phyloP scores from a whole-genome alignment of 2,797 vertebrate species.

The Hydrolagus colliei region DNA sequence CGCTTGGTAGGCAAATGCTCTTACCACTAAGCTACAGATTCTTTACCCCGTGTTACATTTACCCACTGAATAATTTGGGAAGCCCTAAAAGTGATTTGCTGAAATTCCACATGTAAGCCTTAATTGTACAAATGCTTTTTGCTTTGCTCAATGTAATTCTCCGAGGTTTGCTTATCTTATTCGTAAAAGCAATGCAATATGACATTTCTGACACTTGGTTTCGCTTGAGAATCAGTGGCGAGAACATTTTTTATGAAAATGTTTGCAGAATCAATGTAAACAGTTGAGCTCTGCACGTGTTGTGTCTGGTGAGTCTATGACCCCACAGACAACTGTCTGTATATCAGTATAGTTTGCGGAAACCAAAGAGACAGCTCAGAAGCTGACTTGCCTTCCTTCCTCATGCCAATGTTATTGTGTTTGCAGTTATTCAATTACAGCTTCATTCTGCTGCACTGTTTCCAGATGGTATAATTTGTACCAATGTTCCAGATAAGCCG shows the following conservation, averaged over 20 bases:
- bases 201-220: not conserved
- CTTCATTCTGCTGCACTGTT: constrained; percentile 6
- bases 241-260: not conserved
- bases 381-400: not conserved
- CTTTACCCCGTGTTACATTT: not conserved
- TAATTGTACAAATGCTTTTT: not conserved
- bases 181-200: not conserved
- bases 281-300: not conserved
- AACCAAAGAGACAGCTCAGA: not conserved
- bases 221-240: not conserved
- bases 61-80: not conserved
- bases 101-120: not conserved
- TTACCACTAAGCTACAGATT: too few species aligned
- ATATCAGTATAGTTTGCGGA: not conserved
- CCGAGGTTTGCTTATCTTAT: not conserved
- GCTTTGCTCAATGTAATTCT: not conserved
- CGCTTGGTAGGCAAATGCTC: too few species aligned
- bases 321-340: not conserved
- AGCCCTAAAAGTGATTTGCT: not conserved
- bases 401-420: not conserved
- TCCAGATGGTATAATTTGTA: constrained; percentile 13
- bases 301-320: not conserved
- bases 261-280: not conserved
- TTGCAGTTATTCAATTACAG: not conserved
- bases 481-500: not conserved